phyloP scores from a whole-genome alignment of 2,888 invertebrate genomes.

The Eupithecia insigniata region DNA sequence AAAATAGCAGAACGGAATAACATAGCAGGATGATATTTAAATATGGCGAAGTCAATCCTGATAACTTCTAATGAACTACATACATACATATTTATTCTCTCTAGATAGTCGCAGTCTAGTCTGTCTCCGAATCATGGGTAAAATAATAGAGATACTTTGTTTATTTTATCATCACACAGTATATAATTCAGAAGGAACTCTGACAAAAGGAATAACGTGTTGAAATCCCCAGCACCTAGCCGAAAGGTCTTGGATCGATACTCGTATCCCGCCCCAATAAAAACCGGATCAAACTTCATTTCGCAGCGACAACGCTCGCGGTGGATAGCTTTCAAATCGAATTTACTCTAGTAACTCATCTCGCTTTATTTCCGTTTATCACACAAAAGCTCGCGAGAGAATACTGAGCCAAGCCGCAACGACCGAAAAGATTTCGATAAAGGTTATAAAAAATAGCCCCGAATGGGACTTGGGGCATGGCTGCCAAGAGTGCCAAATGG shows the following conservation, averaged over 20 bases:
- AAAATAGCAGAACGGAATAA: not conserved
- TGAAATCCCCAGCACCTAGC: constrained; percentile 18
- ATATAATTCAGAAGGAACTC: not conserved
- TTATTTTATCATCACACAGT: not conserved
- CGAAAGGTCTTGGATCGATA: constrained; percentile 38
- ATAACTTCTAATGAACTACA: not conserved
- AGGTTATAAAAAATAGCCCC: constrained; percentile 5
- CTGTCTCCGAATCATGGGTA: not conserved
- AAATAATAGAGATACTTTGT: not conserved
- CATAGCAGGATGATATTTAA: not conserved
- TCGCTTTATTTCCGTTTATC: constrained; percentile 44
- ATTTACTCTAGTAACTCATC: constrained; percentile 58
- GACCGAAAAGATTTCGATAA: constrained; percentile 8
- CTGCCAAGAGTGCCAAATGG: constrained; percentile 6
- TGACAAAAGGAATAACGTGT: constrained; percentile 15
- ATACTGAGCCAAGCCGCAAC: constrained; percentile 1
- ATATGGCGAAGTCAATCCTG: not conserved
- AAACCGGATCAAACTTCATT: constrained; percentile 69
- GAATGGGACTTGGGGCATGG: constrained; percentile 4
- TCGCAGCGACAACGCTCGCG: constrained; percentile 59
- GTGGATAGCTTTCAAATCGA: constrained; percentile 69
- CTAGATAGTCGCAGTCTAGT: too few species aligned
- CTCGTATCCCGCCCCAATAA: constrained; percentile 54
- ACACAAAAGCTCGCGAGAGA: constrained; percentile 22
- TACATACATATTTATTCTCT: too few species aligned